Conservation (phyloP, 2,888 invertebrate genomes). For the Orgyia antiqua region DNA sequence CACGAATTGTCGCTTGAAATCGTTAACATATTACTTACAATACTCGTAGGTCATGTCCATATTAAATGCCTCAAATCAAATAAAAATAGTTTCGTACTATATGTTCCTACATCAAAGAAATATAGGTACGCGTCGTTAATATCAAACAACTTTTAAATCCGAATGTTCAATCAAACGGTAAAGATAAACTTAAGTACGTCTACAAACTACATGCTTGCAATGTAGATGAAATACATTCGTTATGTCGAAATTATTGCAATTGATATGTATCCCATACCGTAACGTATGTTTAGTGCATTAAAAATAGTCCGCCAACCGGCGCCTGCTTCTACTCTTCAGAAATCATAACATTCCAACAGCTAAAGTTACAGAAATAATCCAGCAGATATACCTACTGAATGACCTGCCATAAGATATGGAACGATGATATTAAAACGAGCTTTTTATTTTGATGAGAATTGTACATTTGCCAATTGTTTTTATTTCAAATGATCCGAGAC, state of each 20-base stretch:
- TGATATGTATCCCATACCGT: conserved; percentile 12
- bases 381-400: conserved; percentile 34
- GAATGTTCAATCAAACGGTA: too few species aligned
- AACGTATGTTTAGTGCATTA: conserved; percentile 17
- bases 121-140: too few species aligned
- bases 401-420: conserved; percentile 19
- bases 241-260: conserved; percentile 19
- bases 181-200: too few species aligned
- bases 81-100: too few species aligned
- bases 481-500: conserved; percentile 21
- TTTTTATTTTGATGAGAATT: conserved; percentile 38
- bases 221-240: conserved; percentile 24
- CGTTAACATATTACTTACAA: too few species aligned
- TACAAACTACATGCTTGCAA: too few species aligned
- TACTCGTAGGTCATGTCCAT: too few species aligned
- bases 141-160: too few species aligned
- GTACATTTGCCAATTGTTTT: conserved; percentile 50
- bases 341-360: conserved; percentile 44
- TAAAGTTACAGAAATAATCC: conserved; percentile 48
- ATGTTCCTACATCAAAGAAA: too few species aligned
- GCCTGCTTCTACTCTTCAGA: conserved; percentile 30
- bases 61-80: too few species aligned
- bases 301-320: conserved; percentile 39
- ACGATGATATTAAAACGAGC: conserved; percentile 7
- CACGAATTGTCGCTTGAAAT: too few species aligned